A percentile compares a stretch with the other conserved stretches of the same genome.
phyloP scores from a whole-genome alignment of 2,113 vertebrate genomes.

The Panthera leo region DNA sequence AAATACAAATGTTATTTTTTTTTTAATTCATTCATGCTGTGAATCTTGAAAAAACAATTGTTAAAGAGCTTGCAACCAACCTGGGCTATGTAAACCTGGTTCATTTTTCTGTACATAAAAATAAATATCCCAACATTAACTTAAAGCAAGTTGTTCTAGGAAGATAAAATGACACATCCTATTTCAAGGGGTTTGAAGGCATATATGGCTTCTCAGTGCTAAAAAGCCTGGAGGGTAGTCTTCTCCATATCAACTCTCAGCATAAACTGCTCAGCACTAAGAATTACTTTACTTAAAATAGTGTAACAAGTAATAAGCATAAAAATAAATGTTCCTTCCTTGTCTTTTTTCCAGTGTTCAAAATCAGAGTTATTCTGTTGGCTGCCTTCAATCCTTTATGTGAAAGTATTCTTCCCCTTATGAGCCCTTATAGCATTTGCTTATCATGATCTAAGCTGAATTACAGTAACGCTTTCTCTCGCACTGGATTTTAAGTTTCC shows the following conservation, averaged over 20 bases:
- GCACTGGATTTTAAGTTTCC: background rate
- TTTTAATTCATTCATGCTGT: background rate
- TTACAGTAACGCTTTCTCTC: background rate
- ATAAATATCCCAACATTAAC: background rate
- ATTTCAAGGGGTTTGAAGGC: background rate
- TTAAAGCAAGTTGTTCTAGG: background rate
- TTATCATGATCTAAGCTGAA: background rate
- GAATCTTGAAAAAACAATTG: background rate
- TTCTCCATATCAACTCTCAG: background rate
- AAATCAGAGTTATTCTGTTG: background rate
- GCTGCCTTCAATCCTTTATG: background rate
- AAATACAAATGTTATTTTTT: background rate
- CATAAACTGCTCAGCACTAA: background rate
- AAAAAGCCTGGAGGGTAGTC: background rate
- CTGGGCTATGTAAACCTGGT: background rate
- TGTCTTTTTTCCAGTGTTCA: background rate
- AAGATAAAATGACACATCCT: background rate
- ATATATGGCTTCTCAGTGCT: background rate
- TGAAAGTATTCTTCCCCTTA: background rate
- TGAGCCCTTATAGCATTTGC: background rate
- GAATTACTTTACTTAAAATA: background rate
- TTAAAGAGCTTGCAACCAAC: background rate
- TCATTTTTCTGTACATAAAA: background rate
- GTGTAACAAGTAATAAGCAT: background rate
- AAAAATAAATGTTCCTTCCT: background rate